These are phyloP conservation scores for Drosophila subpulchrella DNA, from an alignment of 1,140 invertebrate species.

Conservation along the genomic window DNA sequence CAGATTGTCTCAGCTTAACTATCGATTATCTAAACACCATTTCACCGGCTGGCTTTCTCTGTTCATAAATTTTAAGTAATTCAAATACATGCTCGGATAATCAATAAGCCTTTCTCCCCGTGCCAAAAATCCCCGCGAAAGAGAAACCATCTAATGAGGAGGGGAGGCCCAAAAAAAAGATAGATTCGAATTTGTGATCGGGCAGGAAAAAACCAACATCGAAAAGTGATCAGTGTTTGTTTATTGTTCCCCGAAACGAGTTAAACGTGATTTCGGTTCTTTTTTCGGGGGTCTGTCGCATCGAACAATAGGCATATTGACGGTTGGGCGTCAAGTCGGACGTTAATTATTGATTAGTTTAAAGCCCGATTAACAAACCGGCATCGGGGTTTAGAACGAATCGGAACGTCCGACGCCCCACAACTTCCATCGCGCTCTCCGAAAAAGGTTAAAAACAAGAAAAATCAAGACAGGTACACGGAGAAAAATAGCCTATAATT, in stretches of 20 bases:
- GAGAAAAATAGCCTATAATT: not conserved
- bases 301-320: slow-evolving; percentile 52
- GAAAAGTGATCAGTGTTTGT: slow-evolving; percentile 33
- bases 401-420: slow-evolving; percentile 57
- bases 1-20: too few species aligned
- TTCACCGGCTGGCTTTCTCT: slow-evolving; percentile 19
- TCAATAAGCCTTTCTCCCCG: slow-evolving; percentile 1
- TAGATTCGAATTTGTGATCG: slow-evolving; percentile 24
- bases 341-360: slow-evolving; percentile 83
- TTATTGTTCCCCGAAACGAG: slow-evolving; percentile 45
- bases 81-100: slow-evolving; percentile 22
- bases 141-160: slow-evolving; percentile 11
- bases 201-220: slow-evolving; percentile 18
- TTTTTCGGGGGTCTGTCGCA: slow-evolving; percentile 1
- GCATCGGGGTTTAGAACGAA: slow-evolving; percentile 66
- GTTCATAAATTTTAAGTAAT: slow-evolving; percentile 10
- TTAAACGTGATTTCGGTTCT: slow-evolving; percentile 51
- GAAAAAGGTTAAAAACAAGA: slow-evolving; percentile 21
- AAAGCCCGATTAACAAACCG: slow-evolving; percentile 75
- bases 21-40: not conserved
- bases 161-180: not conserved
- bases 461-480: slow-evolving; percentile 25
- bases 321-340: slow-evolving; percentile 36
- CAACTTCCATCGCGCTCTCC: slow-evolving; percentile 36
- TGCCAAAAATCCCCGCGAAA: slow-evolving; percentile 10